Conservation (phyloP, 1,140 invertebrate species). For the Yoshiicerus persimilis region DNA sequence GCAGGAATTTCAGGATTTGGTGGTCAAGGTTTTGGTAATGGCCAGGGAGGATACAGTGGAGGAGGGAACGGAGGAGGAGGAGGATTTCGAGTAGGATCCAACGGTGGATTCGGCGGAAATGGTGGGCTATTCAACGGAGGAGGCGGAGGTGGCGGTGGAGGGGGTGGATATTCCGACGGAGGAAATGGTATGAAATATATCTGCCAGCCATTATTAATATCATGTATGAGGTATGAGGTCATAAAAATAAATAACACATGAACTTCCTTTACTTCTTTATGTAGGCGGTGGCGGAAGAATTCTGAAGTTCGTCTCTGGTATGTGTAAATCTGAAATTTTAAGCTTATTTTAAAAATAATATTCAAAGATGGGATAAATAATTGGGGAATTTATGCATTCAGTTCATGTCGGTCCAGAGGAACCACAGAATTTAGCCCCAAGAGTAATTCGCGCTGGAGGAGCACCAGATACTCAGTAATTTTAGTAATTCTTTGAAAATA, state of each 20-base stretch:
- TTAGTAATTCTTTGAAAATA: background rate
- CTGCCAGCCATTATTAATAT: background rate
- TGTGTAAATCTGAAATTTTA: too few species aligned
- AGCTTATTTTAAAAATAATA: too few species aligned
- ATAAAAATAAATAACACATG: background rate
- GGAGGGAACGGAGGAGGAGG: background rate
- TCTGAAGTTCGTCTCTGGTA: background rate
- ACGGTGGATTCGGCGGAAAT: background rate
- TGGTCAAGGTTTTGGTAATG: background rate
- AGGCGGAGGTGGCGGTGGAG: background rate
- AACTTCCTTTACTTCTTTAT: background rate
- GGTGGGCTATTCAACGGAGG: background rate
- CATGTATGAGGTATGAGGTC: background rate
- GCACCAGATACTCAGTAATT: slow-evolving; percentile 26
- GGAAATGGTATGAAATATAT: background rate
- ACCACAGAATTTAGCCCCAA: background rate
- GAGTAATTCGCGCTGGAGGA: slow-evolving; percentile 20
- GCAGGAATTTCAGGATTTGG: background rate
- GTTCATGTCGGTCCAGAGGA: background rate
- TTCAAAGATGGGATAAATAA: too few species aligned
- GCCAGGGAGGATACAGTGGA: background rate
- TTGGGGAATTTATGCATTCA: background rate
- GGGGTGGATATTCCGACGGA: background rate
- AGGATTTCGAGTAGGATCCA: background rate
- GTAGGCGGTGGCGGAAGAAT: background rate